Conservation (phyloP, 2,888 invertebrate species). For the Megaustenia siamemsis region DNA sequence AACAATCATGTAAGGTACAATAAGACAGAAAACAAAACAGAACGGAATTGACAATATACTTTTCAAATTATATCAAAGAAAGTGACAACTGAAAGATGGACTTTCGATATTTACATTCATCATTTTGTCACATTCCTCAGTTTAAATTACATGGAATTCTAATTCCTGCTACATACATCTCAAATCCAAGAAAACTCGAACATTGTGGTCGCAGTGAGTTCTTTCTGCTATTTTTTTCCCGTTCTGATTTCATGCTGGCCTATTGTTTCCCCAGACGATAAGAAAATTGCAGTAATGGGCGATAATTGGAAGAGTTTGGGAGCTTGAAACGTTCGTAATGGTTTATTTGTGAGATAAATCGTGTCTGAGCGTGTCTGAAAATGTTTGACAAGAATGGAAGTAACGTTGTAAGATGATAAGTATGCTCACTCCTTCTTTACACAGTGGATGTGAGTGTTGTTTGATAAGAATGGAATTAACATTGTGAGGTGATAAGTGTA, state of each 20-base stretch:
- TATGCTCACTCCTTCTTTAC: neutral
- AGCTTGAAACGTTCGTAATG: conserved; percentile 1
- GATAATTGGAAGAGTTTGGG: conserved; percentile 14
- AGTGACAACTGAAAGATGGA: neutral
- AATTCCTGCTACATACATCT: neutral
- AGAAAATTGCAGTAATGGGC: conserved; percentile 13
- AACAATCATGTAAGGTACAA: too few species aligned
- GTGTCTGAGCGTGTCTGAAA: neutral
- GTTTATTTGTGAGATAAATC: conserved; percentile 1
- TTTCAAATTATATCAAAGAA: neutral
- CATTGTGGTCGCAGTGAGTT: neutral
- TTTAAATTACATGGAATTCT: neutral
- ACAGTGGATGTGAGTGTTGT: too few species aligned
- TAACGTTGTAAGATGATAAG: neutral
- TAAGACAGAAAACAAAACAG: too few species aligned
- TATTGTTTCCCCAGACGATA: conserved; percentile 21
- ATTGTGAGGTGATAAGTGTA: too few species aligned
- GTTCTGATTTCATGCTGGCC: neutral
- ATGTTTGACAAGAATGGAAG: neutral
- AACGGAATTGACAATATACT: too few species aligned
- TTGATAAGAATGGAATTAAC: too few species aligned
- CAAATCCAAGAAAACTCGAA: neutral
- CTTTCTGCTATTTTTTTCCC: neutral
- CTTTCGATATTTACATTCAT: neutral
- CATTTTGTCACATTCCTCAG: neutral